Evolutionary conservation across 2,797 vertebrate genomes (phyloP), one percentile per base, ranked within the genome.

Genomic region (Danio kyathit): DNA sequence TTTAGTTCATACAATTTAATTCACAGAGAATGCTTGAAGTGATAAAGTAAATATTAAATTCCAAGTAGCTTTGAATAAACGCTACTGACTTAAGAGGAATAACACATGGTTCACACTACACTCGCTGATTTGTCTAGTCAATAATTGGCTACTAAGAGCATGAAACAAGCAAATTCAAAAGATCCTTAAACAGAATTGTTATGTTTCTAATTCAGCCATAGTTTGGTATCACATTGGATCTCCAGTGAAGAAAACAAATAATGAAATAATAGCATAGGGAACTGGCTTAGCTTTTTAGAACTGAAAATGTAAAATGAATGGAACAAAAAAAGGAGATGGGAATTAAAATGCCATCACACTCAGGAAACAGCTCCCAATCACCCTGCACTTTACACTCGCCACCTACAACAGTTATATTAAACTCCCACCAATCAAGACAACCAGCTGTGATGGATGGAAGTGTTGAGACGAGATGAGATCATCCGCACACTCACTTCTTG

Each of bases 401-500:
- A 66, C 43, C 41, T 40, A 65, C 48, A 76, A 19, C 43, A 1
- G 17, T 78, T 65, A 69, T n/a, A 52, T 64, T n/a, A 38, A 48
- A 29, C 7, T 65, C 56, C 41, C 67, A 79, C 63, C 60, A 59
- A n/a, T 63, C 10, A 57, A 29, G 67, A 79, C 17, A 66, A 13
- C 17, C 56, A 79, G 59, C 21, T 81, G 38, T 51, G 46, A 12
- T 14, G n/a, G 16, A 76, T n/a, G 41, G 41, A 21, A 69, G 9
- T 70, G 65, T 59, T 44, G 74, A 70, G 66, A 75, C 16, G 3
- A 9, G 13, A 38, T 16, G 6, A 61, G 17, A 59, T 81, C 40
- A 7, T 41, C 16, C 16, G 13, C 16, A 43, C 44, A 87, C 96
- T 96, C 95, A 99, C 98, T 99, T 99, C 90, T 99, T 99, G 91